Base-by-base conservation (phyloP, 2,113 vertebrate genomes). In the Corapipo altera region DNA sequence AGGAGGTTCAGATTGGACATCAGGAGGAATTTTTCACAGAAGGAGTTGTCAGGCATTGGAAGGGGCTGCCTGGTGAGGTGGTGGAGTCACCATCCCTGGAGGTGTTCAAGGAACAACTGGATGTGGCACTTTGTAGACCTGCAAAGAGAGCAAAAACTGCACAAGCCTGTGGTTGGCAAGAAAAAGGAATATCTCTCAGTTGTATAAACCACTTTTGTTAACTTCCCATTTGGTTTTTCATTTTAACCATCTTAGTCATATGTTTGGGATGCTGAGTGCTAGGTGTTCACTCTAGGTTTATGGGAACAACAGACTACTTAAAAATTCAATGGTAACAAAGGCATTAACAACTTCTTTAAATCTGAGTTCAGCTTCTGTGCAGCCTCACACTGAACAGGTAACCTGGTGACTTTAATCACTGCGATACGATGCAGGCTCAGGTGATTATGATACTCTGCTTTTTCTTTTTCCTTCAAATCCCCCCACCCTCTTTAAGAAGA, bases 231-330 rank as follows among this genome's bases (percentile, higher is more conserved):
- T 49, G 37, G 3, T 72, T 91, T 85, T 85, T 23, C 30, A 3
- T 74, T 37, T 48, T 71, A 58, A 12, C 55, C 4, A 0, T 4
- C 1, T 19, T 17, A 61, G 6, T 7, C 3, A 0, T 13, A 44
- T 59, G 41, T 86, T 81, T 93, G 46, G 54, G 33, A 8, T 54
- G 66, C 48, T 24, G 11, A 54, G 35, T 46, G 46, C 62, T 75
- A 28, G 16, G 20, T 57, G 6, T 46, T 76, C 28, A 5, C 35
- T 67, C 48, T 48, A n/a, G 21, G 12, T 64, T 61, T 35, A 39
- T 0, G 1, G 76, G 32, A 69, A 32, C 48, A 85, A 30, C 51
- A 77, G 32, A 12, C 15, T 39, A 1, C 27, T 81, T 41, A 78
- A 71, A 75, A 93, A 59, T 49, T 44, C 44, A 22, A 5, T 22